Evolutionary conservation across 2,113 vertebrate species (phyloP), one percentile per base, ranked within the genome.

Genomic region (Notarius lentiginosus): DNA sequence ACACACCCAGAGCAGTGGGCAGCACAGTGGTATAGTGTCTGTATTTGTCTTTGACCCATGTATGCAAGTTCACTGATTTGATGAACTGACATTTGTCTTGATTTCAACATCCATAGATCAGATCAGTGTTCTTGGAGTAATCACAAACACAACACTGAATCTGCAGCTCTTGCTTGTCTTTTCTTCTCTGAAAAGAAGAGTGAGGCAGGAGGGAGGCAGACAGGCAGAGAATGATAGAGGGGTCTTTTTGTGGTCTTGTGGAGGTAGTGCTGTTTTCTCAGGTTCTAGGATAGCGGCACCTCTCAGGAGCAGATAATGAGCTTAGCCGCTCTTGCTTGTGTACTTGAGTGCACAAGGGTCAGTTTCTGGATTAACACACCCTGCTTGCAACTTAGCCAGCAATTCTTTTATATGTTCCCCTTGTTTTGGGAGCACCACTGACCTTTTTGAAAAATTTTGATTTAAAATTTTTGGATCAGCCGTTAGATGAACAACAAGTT

Each of bases 341-440:
- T 93, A 92, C 86, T 47, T 94, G 93, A 93, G 91, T 92, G 84
- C 92, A 92, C 91, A 93, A 92, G 90, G 94, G 94, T 95, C 94
- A 95, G 90, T 92, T 92, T 88, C 88, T 86, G 93, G 95, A 95
- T 96, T 95, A 95, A 75, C 90, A 91, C 92, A 63, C 85, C 90
- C 92, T 86, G 88, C 90, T 92, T 83, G 88, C 76, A 56, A 86
- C 86, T 93, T 89, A 61, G 53, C 70, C 90, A 91, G 91, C 72
- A 93, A 86, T 92, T 89, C 88, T 84, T 89, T 9, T 47, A 1
- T 15, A 84, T 75, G 84, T 86, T 63, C 30, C 34, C 24, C 5
- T 41, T 22, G 73, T 63, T 90, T 65, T 82, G 55, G 22, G 72
- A 70, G 30, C 66, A 81, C 6, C 73, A 73, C 47, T 65, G 49